Percentiles rank a stretch among this genome's conserved stretches.
These are phyloP conservation scores for Alloscopus bannaensis DNA, from an alignment of 2,888 invertebrate genomes.

Conservation along the genomic window DNA sequence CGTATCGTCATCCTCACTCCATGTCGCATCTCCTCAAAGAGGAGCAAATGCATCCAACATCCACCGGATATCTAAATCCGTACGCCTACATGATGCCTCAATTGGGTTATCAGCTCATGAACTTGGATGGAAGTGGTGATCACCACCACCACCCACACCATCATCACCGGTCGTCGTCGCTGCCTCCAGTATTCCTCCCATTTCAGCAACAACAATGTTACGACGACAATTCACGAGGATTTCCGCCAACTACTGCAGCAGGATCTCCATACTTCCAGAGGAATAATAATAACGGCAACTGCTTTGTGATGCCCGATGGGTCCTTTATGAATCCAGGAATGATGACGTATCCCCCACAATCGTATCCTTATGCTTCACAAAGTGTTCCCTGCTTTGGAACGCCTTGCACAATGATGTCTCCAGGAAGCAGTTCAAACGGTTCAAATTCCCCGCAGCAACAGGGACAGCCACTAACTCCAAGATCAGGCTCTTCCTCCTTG, in stretches of 20 bases:
- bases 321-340: not conserved
- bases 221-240: not conserved
- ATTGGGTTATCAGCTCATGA: conserved; percentile 29
- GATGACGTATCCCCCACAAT: not conserved
- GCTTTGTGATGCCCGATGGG: not conserved
- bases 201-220: conserved; percentile 23
- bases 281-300: not conserved
- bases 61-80: conserved; percentile 7
- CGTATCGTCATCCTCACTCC: too few species aligned
- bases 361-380: conserved; percentile 14
- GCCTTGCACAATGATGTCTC: not conserved
- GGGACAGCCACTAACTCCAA: not conserved
- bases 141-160: too few species aligned
- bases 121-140: conserved; percentile 20
- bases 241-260: too few species aligned
- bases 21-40: not conserved
- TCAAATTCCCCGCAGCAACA: not conserved
- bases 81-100: conserved; percentile 4
- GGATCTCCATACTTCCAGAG: too few species aligned
- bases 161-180: not conserved
- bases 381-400: conserved; percentile 42
- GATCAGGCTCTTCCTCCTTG: not conserved
- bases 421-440: not conserved
- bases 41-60: not conserved
- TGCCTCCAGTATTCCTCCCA: not conserved